Conservation (phyloP, 2,113 vertebrate genomes). For the Perca schrenkii region DNA sequence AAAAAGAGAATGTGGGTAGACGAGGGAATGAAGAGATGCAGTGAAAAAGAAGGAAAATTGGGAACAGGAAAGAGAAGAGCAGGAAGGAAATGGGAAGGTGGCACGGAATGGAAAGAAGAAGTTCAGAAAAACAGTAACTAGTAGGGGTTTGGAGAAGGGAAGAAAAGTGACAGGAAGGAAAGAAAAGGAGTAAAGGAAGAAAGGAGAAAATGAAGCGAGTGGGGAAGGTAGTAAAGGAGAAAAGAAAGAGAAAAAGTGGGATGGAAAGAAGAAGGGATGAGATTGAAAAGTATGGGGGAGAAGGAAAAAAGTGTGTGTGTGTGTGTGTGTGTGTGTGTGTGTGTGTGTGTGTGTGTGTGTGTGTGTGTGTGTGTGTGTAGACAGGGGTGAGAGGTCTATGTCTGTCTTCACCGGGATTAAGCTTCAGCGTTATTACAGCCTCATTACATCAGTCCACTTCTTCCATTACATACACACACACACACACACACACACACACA, state of each 20-base stretch:
- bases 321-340: slow-evolving; percentile 24
- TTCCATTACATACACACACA: slow-evolving; percentile 76
- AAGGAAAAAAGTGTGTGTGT: neutral
- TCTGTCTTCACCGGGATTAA: slow-evolving; percentile 82
- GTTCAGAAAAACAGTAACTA: neutral
- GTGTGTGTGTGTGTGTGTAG: slow-evolving; percentile 26
- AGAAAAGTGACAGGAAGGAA: neutral
- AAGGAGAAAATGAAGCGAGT: neutral
- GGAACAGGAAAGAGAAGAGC: neutral
- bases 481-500: slow-evolving; percentile 15
- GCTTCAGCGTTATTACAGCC: slow-evolving; percentile 80
- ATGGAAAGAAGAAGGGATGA: neutral
- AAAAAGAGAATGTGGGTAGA: neutral
- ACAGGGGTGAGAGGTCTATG: slow-evolving; percentile 67
- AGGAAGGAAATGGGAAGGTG: neutral
- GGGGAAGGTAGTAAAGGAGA: neutral
- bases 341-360: slow-evolving; percentile 24
- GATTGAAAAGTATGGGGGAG: neutral
- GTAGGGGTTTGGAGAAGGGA: neutral
- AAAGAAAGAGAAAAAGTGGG: no score
- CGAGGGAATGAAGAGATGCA: neutral
- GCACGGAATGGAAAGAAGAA: neutral
- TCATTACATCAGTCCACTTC: slow-evolving; percentile 82
- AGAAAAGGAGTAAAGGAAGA: neutral
- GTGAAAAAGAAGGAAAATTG: neutral